phyloP scores from a whole-genome alignment of 2,888 invertebrate species.

The Linnaemya tessellans region DNA sequence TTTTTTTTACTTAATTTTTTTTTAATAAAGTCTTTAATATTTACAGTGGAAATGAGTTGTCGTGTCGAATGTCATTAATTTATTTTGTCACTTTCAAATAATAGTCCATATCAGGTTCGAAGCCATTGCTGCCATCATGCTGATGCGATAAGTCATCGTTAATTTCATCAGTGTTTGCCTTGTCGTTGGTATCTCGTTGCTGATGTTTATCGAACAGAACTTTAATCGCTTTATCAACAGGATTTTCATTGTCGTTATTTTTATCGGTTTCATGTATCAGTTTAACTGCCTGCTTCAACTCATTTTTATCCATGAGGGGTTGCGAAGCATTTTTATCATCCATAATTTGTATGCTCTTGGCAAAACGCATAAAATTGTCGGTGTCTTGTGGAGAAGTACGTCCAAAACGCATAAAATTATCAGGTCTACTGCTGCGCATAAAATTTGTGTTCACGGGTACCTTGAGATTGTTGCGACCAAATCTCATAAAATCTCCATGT shows the following conservation, averaged over 20 bases:
- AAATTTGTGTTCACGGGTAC: constrained; percentile 55
- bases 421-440: constrained; percentile 75
- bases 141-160: constrained; percentile 52
- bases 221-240: constrained; percentile 78
- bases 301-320: constrained; percentile 69
- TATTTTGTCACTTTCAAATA: constrained; percentile 63
- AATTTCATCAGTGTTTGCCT: constrained; percentile 50
- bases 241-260: constrained; percentile 72
- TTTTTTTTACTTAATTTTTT: background rate
- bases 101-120: constrained; percentile 75
- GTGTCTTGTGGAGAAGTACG: constrained; percentile 70
- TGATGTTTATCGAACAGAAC: constrained; percentile 75
- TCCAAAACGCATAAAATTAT: constrained; percentile 80
- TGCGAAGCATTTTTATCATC: constrained; percentile 74
- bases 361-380: constrained; percentile 78
- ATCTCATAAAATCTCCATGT: constrained; percentile 76
- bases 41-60: constrained; percentile 15
- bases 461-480: constrained; percentile 68
- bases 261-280: constrained; percentile 69
- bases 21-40: constrained; percentile 37
- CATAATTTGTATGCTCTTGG: constrained; percentile 74
- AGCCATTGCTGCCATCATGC: constrained; percentile 46
- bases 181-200: constrained; percentile 54
- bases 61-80: constrained; percentile 5
- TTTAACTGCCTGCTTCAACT: constrained; percentile 69